Evolutionary conservation across 2,888 invertebrate genomes (phyloP).

Genomic region (Argynnis bischoffii): DNA sequence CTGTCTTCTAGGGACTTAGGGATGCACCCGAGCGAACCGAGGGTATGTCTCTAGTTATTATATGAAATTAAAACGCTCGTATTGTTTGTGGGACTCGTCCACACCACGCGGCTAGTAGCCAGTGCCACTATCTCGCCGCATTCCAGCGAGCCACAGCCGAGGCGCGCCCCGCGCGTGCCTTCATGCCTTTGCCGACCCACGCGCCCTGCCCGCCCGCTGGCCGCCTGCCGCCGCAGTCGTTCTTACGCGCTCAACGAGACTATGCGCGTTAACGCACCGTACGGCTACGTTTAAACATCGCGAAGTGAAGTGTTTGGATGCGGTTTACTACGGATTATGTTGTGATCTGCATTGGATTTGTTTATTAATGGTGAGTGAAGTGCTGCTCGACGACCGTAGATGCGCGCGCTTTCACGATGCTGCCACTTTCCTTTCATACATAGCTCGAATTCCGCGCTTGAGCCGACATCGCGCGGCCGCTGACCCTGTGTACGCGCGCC

Average conservation of each 20-base stretch:
- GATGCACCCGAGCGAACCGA: too few species aligned
- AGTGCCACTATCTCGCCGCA: conserved; percentile 58
- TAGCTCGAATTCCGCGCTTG: conserved; percentile 80
- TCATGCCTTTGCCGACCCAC: conserved; percentile 85
- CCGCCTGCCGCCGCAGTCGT: conserved; percentile 72
- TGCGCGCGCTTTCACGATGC: conserved; percentile 81
- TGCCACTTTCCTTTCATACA: conserved; percentile 82
- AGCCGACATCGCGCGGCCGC: conserved; percentile 75
- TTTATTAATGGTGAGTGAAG: conserved; percentile 77
- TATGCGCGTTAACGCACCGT: conserved; percentile 59
- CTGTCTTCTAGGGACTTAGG: too few species aligned
- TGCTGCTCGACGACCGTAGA: conserved; percentile 59
- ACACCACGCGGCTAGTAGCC: conserved; percentile 54
- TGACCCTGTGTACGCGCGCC: conserved; percentile 82
- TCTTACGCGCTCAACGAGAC: conserved; percentile 64
- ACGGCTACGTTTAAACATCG: conserved; percentile 57
- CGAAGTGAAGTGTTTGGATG: conserved; percentile 79
- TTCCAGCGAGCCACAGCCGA: conserved; percentile 74
- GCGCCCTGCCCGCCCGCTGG: conserved; percentile 83
- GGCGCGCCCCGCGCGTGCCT: conserved; percentile 80
- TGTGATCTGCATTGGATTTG: conserved; percentile 70
- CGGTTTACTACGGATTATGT: conserved; percentile 71
- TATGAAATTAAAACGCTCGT: conserved; percentile 1
- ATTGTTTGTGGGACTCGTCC: conserved; percentile 10
- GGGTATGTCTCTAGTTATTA: not conserved